Evolutionary conservation across 2,888 invertebrate species (phyloP), one percentile per base, ranked within the genome.

Genomic region (Phrixothrix hirtus): DNA sequence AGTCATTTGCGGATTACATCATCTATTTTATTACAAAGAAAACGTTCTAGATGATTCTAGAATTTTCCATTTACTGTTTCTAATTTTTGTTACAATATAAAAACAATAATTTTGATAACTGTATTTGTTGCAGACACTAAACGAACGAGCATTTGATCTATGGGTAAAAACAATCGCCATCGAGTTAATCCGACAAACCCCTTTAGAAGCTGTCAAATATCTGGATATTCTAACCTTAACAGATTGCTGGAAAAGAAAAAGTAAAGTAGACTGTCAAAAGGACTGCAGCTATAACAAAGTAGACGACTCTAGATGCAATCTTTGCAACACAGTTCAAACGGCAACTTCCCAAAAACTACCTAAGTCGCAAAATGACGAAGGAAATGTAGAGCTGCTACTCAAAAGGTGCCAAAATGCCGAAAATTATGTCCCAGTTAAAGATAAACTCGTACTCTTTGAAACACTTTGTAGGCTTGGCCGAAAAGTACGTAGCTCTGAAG

Each of bases 101-200:
- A n/a, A n/a, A n/a, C n/a, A n/a, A n/a, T 6, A 43, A 43, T 44
- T n/a, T 10, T 7, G 14, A 42, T 14, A n/a, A 29, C 9, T 26
- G 44, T 39, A 35, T 38, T 21, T 10, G n/a, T 84, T 82, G 44
- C 80, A 88, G 88, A 83, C 85, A 68, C 81, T 83, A 74, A 84
- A 81, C 68, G 84, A 85, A 71, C 80, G 82, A 64, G 81, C 84
- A 64, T 88, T 87, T 74, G 83, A 86, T 74, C 81, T 84, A 49
- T 88, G 88, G 88, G 86, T 87, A 66, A 84, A 85, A 66, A 84
- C 86, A 45, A 81, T 88, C 55, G 88, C 87, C 42, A 83, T 87
- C 57, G 87, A 88, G 72, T 80, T 88, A 58, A 84, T 88, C 59
- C 81, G 87, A 1, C 88, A 88, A 71, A 88, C 88, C 17, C 88